Evolutionary conservation across 2,888 invertebrate genomes (phyloP).

Genomic region (Pyralis farinalis): DNA sequence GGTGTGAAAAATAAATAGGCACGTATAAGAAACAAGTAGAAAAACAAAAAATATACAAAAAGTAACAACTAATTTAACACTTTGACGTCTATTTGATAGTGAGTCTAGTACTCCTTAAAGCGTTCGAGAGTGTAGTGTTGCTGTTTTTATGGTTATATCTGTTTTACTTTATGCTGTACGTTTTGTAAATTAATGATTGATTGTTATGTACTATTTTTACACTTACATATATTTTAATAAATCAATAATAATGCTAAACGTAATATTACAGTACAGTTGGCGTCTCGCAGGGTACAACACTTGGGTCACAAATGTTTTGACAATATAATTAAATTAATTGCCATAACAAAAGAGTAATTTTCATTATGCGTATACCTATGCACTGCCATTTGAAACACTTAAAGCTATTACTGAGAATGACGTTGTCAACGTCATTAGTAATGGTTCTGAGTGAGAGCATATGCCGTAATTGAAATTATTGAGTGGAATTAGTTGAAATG

Average conservation of each 20-base stretch:
- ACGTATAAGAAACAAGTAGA: slow-evolving; percentile 60
- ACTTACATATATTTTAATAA: slow-evolving; percentile 29
- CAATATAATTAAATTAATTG: slow-evolving; percentile 14
- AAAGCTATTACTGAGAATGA: slow-evolving; percentile 64
- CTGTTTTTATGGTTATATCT: slow-evolving; percentile 42
- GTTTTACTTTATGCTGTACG: slow-evolving; percentile 29
- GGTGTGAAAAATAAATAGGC: slow-evolving; percentile 75
- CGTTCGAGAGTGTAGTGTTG: slow-evolving; percentile 70
- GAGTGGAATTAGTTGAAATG: no score
- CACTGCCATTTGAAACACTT: slow-evolving; percentile 68
- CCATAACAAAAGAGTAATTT: slow-evolving; percentile 34
- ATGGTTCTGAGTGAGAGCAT: slow-evolving; percentile 59
- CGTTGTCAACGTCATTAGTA: slow-evolving; percentile 26
- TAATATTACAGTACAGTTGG: slow-evolving; percentile 33
- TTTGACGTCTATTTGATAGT: slow-evolving; percentile 70
- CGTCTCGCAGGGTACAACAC: slow-evolving; percentile 50
- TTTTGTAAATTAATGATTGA: slow-evolving; percentile 30
- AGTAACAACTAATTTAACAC: slow-evolving; percentile 73
- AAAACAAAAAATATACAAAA: slow-evolving; percentile 54
- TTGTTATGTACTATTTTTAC: slow-evolving; percentile 27
- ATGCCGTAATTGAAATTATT: no score
- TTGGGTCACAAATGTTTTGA: slow-evolving; percentile 29
- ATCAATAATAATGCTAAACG: slow-evolving; percentile 27
- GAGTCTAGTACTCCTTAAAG: slow-evolving; percentile 77
- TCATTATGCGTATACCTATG: slow-evolving; percentile 59